phyloP scores from a whole-genome alignment of 2,888 invertebrate genomes.

The Tipula helvola region DNA sequence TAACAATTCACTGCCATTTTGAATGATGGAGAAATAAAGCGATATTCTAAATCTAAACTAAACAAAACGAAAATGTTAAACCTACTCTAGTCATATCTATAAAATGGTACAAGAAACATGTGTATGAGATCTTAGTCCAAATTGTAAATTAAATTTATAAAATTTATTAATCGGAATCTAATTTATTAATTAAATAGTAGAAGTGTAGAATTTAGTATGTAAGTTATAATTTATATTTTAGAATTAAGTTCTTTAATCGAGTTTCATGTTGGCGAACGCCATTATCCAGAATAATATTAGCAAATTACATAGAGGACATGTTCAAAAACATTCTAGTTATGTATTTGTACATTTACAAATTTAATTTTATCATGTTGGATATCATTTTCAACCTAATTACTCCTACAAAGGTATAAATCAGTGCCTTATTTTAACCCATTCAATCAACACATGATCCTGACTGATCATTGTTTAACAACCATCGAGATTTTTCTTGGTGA shows the following conservation, averaged over 20 bases:
- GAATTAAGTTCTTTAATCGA: background rate
- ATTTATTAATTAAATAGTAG: background rate
- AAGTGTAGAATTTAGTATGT: background rate
- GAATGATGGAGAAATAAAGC: background rate
- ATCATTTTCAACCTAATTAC: background rate
- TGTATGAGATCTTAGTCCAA: background rate
- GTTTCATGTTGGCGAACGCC: background rate
- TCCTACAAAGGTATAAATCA: background rate
- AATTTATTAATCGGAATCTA: background rate
- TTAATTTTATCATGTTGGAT: background rate
- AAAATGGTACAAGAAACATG: background rate
- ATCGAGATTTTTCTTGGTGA: too few species aligned
- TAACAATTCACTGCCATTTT: background rate
- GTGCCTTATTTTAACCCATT: background rate
- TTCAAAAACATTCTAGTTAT: background rate
- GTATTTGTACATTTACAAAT: background rate
- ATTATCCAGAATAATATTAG: background rate
- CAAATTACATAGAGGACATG: background rate
- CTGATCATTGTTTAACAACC: too few species aligned
- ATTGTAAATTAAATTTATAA: background rate
- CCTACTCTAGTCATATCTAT: background rate
- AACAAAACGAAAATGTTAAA: background rate
- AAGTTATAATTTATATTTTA: background rate
- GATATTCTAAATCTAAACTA: background rate
- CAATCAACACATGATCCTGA: too few species aligned